Base-by-base conservation (phyloP, 2,113 vertebrate species). In the Anarhynchus alexandrinus region DNA sequence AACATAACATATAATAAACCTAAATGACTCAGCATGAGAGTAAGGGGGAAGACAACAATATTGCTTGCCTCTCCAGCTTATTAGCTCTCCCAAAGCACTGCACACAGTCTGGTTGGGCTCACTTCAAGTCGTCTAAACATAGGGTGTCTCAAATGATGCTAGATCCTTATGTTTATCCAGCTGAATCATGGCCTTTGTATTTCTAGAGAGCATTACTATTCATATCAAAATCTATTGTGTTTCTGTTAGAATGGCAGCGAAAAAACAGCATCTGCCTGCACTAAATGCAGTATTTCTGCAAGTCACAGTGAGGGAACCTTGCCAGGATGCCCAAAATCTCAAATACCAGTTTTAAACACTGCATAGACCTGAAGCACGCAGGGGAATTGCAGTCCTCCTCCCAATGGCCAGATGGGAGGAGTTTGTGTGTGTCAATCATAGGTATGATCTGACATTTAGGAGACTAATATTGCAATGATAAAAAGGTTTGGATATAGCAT, bases 301-400 rank as follows among this genome's bases (percentile, higher is more conserved):
- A 94, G 88, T 94, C 93, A 93, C 45, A 23, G 52, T 9, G 52
- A 59, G 54, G 77, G 72, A 88, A 57, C 32, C 34, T 49, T 86
- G 69, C 80, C 95, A 97, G 83, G 57, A 61, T 84, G 77, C 81
- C 77, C 80, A 18, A 81, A 86, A 86, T 74, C 45, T 88, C 55
- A 34, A 34, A n/a, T 11, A 6, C 15, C 38, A 18, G 1, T 59
- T 94, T 77, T 47, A 72, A 78, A 59, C 36, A 18, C 43, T 61
- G 27, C 34, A 2, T 1, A 76, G 43, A 43, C 25, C 47, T 74
- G 86, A 71, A 72, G 73, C 47, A 20, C 1, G 3, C 55, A 51
- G 30, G 25, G 21, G 25, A 70, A 74, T 17, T 71, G 69, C 40
- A 61, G 30, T 29, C 32, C 27, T 85, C 13, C 15, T 86, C 70